A percentile compares a stretch with the other conserved stretches of the same genome.
Conservation (phyloP, 2,797 vertebrate genomes). For the Mionectes olivaceus region DNA sequence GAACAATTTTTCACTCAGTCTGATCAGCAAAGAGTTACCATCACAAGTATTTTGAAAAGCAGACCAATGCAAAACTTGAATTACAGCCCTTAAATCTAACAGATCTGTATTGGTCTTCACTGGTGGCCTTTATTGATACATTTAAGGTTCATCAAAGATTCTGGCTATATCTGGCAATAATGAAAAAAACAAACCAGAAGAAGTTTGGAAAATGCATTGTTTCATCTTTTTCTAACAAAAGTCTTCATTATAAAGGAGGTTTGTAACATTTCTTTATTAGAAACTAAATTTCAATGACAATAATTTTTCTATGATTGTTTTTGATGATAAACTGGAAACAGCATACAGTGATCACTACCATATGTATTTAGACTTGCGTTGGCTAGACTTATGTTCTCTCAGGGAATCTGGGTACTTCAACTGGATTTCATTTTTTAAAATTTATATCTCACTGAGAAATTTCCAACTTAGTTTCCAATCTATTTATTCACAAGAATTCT, state of each 20-base stretch:
- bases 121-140: background rate
- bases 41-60: constrained; percentile 9
- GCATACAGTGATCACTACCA: constrained; percentile 69
- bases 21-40: background rate
- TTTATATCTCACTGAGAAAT: constrained; percentile 70
- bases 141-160: background rate
- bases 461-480: constrained; percentile 69
- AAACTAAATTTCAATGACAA: constrained; percentile 50
- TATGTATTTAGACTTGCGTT: constrained; percentile 66
- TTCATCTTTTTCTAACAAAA: background rate
- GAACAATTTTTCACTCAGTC: background rate
- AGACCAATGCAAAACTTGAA: background rate
- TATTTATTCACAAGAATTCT: constrained; percentile 68
- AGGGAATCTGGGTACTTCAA: constrained; percentile 59
- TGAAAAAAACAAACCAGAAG: background rate
- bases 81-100: background rate
- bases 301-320: constrained; percentile 52
- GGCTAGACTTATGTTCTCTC: constrained; percentile 71
- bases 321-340: constrained; percentile 65
- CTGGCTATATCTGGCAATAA: background rate
- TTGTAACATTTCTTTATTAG: constrained; percentile 27
- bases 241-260: background rate
- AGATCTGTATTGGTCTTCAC: background rate
- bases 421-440: constrained; percentile 75
- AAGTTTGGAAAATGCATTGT: background rate